Evolutionary conservation across 92 coral and sea anemone genomes (phyloP), one percentile per base, ranked within the genome.

Genomic region (Galaxea fascicularis): DNA sequence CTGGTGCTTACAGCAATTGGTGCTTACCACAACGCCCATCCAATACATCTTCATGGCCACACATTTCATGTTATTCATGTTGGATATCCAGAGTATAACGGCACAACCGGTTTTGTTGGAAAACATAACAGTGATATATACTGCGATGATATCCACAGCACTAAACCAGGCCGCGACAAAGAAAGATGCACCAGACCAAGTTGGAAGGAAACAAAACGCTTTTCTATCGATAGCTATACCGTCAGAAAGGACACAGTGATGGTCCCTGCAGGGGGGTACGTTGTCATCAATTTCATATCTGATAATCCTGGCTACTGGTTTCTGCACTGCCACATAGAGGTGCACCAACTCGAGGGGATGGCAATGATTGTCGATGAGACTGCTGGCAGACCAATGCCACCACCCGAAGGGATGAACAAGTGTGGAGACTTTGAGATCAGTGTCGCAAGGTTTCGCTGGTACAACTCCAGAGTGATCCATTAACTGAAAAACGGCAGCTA

Each of bases 231-330:
- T 49, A 46, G 52, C n/a, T 20, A 76, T 51, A 92, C 96, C 16
- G 80, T 91, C 51, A 82, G 90, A 57, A 93, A 93, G 64, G 96
- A 93, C 67, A 90, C 93, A 14, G 87, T 93, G 8, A 87, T 84
- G 54, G 78, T 92, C 17, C 95, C 95, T 47, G 82, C 93, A 10
- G 89, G 89, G 51, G 95, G 95, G 51, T 92, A 93, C 57, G 90
- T 82, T 49, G 96, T 93, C 46, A 90, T 93, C 63, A 82, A 91
- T 44, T 89, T 93, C 56, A 46, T 77, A 14, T 88, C 91, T 16
- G 92, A 93, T 47, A 93, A 93, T 21, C 96, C 96, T 51, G 95
- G 95, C 56, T 92, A 83, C 80, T 92, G 95, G 93, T 82, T 89
- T 49, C 82, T 92, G 31, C 95, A 92, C 82, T 92, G 95, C 82